These are phyloP conservation scores for Bradysia coprophila DNA, from an alignment of 1,140 invertebrate genomes.

Conservation along the genomic window DNA sequence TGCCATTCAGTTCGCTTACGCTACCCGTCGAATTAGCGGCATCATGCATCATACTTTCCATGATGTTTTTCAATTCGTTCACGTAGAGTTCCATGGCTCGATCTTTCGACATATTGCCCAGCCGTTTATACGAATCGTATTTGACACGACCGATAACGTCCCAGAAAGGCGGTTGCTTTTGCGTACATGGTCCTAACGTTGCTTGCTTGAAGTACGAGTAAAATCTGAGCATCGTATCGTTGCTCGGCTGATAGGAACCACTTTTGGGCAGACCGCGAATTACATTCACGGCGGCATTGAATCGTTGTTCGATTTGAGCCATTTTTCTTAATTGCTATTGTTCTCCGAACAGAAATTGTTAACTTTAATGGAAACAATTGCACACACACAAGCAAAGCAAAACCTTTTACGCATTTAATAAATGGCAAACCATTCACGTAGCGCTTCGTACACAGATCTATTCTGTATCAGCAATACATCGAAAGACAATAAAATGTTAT, in stretches of 20 bases:
- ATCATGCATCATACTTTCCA: constrained; percentile 71
- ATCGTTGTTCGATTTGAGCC: constrained; percentile 47
- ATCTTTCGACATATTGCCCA: constrained; percentile 58
- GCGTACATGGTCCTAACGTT: constrained; percentile 64
- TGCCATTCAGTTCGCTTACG: constrained; percentile 37
- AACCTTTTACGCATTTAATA: too few relatives aligned
- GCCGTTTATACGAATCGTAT: constrained; percentile 77
- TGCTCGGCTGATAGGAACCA: constrained; percentile 88
- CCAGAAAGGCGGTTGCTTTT: constrained; percentile 74
- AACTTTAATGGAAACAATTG: too few relatives aligned
- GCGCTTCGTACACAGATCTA: too few relatives aligned
- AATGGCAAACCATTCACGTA: too few relatives aligned
- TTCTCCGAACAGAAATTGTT: too few relatives aligned
- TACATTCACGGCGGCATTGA: constrained; percentile 68
- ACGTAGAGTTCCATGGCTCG: constrained; percentile 86
- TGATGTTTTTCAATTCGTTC: constrained; percentile 73
- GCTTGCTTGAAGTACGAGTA: constrained; percentile 94
- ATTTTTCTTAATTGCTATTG: too few relatives aligned
- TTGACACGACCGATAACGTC: constrained; percentile 80
- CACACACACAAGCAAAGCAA: too few relatives aligned
- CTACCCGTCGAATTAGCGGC: constrained; percentile 58
- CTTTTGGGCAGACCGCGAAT: constrained; percentile 68
- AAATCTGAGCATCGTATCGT: constrained; percentile 82
- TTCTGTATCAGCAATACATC: too few relatives aligned
- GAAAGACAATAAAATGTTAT: too few relatives aligned